Evolutionary conservation across 2,113 vertebrate species (phyloP), one percentile per base, ranked within the genome.

Genomic region (Hystrix brachyura): DNA sequence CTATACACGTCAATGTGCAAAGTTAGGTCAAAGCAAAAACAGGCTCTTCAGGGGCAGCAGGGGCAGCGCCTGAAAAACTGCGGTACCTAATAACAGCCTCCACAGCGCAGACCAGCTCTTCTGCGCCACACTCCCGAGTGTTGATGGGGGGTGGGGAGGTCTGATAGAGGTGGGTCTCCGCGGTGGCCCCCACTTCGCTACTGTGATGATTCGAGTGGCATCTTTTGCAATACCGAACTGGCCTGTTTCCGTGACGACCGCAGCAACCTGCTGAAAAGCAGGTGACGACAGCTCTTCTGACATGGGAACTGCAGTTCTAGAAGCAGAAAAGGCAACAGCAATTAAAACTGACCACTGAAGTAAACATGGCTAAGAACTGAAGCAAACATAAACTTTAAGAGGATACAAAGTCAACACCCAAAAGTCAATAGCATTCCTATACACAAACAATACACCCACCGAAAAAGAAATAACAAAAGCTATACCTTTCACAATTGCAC

Each of bases 221-320:
- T 97, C 99, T 99, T 96, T 99, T 99, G 99, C 99, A 99, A 95
- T 99, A 99, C 96, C 99, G 99, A 98, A 99, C 99, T 0, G 99
- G 99, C 97, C 99, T 98, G 98, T 99, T 99, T 96, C 99, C 99
- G 78, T 99, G 99, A 92, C 99, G 99, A 98, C 99, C 99, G 4
- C 99, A 99, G 99, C 99, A 99, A 97, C 99, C 99, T 0, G 99
- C 99, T 7, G 99, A 99, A 98, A 99, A 99, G 99, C 99, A 99
- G 3, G 99, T 99, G 97, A 99, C 99, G 7, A 99, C 99, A 0
- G 99, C 99, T 96, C 99, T 99, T 90, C 99, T 98, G 64, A 99
- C 99, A 15, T 99, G 99, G 7, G 99, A 99, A 98, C 99, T 99
- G 95, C 99, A 99, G 98, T 99, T 99, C 99, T 99, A 97, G 55